Conservation (phyloP, 2,888 invertebrate species). For the Athripsodes cinereus region DNA sequence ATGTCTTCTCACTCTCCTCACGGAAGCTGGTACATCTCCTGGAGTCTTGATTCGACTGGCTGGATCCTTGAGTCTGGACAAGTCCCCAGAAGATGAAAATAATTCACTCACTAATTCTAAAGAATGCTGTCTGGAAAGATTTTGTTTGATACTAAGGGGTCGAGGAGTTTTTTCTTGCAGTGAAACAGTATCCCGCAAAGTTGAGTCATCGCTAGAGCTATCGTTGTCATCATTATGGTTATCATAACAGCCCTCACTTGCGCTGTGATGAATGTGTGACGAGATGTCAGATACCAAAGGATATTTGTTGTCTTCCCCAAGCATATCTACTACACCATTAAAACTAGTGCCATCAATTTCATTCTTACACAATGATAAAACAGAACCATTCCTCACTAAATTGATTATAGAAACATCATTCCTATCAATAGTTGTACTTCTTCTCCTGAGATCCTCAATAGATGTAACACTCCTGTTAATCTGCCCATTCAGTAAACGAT, state of each 20-base stretch:
- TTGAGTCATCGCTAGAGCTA: constrained; percentile 13
- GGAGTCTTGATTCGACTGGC: constrained; percentile 75
- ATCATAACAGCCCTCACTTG: neutral
- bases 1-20: constrained; percentile 60
- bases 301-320: neutral
- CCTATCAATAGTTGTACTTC: constrained; percentile 10
- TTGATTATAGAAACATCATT: constrained; percentile 14
- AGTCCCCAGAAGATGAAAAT: constrained; percentile 61
- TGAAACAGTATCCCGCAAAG: constrained; percentile 25
- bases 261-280: neutral
- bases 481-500: constrained; percentile 34
- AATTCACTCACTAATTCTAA: constrained; percentile 71
- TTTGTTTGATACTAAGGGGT: constrained; percentile 36
- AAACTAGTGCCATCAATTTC: constrained; percentile 14
- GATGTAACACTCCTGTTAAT: constrained; percentile 32
- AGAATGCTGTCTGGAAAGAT: constrained; percentile 54
- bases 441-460: constrained; percentile 23
- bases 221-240: constrained; percentile 5
- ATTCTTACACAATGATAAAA: constrained; percentile 15
- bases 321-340: constrained; percentile 4
- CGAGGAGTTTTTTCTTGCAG: constrained; percentile 30
- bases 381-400: constrained; percentile 15
- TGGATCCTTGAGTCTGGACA: constrained; percentile 64
- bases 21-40: constrained; percentile 74
- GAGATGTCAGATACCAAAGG: neutral